Base-by-base conservation (phyloP, 1,140 invertebrate species). In the Ceratina australensis region DNA sequence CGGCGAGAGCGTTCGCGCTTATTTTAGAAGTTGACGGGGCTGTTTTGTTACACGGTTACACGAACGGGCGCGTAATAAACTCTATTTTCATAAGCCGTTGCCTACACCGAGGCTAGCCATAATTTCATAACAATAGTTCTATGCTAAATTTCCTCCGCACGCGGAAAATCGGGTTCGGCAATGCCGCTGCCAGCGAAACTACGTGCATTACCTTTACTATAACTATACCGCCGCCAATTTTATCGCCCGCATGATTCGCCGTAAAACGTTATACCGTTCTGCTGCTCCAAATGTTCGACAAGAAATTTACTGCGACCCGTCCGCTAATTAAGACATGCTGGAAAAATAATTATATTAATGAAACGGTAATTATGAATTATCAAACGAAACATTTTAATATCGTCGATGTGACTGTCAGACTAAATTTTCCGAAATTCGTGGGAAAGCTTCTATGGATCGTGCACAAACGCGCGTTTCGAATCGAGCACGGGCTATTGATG, bases 61-160 rank as follows among this genome's bases (percentile, higher is more conserved):
- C 49, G 24, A 4, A 16, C n/a, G 52, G 52, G 15, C 26, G 33
- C 54, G 20, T 63, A 61, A 71, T 52, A 77, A 77, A 71, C 26
- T 61, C 33, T 71, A 71, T 77, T 77, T 77, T 77, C 74, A 54
- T 71, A 77, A 77, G 56, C 74, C 74, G 57, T 52, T 77, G 74
- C 67, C 33, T 61, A 77, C 47, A 77, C 56, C 66, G 66, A 47
- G 65, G 57, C 66, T 61, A 77, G 59, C 74, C 67, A 71, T 71
- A 77, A 77, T 77, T 77, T 77, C 56, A 71, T 77, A 71, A 71
- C 74, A 77, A 77, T 77, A 71, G 74, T 71, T 71, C 42, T 57
- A 68, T 47, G 74, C 67, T 77, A 52, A 69, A 71, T 77, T 77
- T 77, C 74, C 74, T 54, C 20, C 22, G 22, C 57, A 18, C 8